These are phyloP conservation scores for Drosophila nikananu DNA, from an alignment of 1,140 invertebrate genomes.

Conservation along the genomic window DNA sequence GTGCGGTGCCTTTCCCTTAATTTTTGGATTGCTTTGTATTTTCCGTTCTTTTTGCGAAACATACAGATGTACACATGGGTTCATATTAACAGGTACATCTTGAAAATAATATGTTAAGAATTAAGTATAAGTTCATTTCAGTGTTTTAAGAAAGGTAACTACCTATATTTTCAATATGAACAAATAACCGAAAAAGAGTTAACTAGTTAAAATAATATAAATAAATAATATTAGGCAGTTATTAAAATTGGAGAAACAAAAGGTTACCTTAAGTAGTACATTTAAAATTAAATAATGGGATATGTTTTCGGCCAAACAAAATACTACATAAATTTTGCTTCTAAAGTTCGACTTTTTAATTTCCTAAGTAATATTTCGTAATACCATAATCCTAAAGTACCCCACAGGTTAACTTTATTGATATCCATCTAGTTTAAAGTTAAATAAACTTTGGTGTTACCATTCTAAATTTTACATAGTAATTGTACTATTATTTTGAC, in stretches of 20 bases:
- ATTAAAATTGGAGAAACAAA: too few relatives aligned
- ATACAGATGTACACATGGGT: slow-evolving; percentile 31
- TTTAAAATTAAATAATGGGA: too few relatives aligned
- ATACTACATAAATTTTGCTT: too few relatives aligned
- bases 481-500: background rate
- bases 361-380: too few relatives aligned
- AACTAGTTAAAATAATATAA: too few relatives aligned
- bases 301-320: too few relatives aligned
- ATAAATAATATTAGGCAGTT: too few relatives aligned
- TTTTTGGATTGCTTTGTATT: slow-evolving; percentile 29
- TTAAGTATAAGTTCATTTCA: background rate
- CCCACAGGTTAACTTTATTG: background rate
- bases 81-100: background rate
- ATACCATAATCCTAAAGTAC: background rate
- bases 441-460: background rate
- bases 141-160: too few relatives aligned
- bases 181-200: too few relatives aligned
- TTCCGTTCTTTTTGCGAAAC: slow-evolving; percentile 25
- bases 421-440: background rate
- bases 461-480: background rate
- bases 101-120: background rate
- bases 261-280: too few relatives aligned
- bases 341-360: too few relatives aligned
- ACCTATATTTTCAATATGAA: too few relatives aligned
- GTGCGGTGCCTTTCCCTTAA: slow-evolving; percentile 10